Percentiles rank a stretch among this genome's conserved stretches.
These are phyloP conservation scores for Corydoras sp. DNA, from an alignment of 2,113 vertebrate species.

Conservation along the genomic window DNA sequence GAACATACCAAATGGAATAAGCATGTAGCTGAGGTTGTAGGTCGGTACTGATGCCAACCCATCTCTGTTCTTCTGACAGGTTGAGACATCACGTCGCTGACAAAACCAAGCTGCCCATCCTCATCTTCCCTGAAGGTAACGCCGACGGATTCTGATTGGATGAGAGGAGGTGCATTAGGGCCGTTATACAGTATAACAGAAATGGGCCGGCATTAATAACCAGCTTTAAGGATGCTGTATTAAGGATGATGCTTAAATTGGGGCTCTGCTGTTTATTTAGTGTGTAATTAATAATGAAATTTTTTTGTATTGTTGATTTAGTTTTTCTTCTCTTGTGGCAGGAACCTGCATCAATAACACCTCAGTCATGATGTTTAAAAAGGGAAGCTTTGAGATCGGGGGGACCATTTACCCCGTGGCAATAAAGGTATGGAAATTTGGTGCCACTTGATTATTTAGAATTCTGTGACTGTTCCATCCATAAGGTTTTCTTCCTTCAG, in stretches of 20 bases:
- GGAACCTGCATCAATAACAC: conserved; percentile 98
- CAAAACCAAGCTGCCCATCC: conserved; percentile 84
- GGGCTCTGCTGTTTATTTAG: too few relatives aligned
- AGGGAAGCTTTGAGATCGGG: conserved; percentile 96
- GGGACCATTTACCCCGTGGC: conserved; percentile 89
- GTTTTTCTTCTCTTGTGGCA: conserved; percentile 45
- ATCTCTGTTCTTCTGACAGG: conserved; percentile 53
- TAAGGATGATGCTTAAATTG: too few relatives aligned
- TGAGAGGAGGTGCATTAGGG: too few relatives aligned
- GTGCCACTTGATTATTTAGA: not conserved
- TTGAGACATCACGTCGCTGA: conserved; percentile 80
- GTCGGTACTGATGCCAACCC: not conserved
- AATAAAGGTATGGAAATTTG: conserved; percentile 76
- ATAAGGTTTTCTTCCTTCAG: conserved; percentile 54
- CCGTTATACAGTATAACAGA: too few relatives aligned
- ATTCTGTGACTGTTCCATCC: not conserved
- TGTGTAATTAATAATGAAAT: not conserved
- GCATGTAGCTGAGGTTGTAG: not conserved
- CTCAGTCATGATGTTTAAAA: conserved; percentile 99
- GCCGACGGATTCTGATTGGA: not conserved
- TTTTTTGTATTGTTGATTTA: not conserved
- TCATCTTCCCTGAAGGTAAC: conserved; percentile 97
- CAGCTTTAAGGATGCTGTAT: too few relatives aligned
- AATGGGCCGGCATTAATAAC: too few relatives aligned
- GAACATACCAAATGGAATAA: not conserved